phyloP scores from a whole-genome alignment of 2,888 invertebrate species.

The Dorcus hopei region DNA sequence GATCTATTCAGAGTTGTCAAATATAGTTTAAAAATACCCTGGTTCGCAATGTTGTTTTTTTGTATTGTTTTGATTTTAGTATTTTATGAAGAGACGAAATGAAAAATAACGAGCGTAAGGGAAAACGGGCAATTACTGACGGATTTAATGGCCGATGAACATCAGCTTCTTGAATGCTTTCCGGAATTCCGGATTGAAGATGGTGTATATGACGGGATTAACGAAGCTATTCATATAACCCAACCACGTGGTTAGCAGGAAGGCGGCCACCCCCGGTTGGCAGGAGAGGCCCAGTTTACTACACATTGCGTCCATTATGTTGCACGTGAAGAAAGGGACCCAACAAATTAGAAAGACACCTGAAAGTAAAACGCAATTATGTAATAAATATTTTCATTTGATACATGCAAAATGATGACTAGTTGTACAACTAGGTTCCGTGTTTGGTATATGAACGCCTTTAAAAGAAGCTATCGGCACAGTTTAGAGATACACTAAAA shows the following conservation, averaged over 20 bases:
- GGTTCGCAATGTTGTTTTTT: too few species aligned
- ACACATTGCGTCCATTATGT: conserved; percentile 95
- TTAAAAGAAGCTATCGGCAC: too few species aligned
- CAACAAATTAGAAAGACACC: conserved; percentile 98
- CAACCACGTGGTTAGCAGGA: conserved; percentile 95
- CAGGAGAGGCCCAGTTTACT: conserved; percentile 76
- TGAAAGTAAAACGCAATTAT: conserved; percentile 51
- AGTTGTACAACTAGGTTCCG: too few species aligned
- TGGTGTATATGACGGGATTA: conserved; percentile 91
- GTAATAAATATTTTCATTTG: neutral
- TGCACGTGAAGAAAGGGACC: conserved; percentile 99
- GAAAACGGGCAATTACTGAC: too few species aligned
- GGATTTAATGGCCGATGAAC: conserved; percentile 42
- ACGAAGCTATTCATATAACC: conserved; percentile 97
- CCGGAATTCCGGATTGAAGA: conserved; percentile 95
- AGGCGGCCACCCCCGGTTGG: conserved; percentile 82
- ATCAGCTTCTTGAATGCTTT: conserved; percentile 96
- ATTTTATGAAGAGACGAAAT: too few species aligned
- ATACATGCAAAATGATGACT: neutral
- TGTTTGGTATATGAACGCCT: too few species aligned
- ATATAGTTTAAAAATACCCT: too few species aligned
- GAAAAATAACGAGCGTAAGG: too few species aligned
- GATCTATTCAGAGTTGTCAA: too few species aligned
- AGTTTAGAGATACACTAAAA: too few species aligned
- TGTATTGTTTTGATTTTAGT: too few species aligned